Base-by-base conservation (phyloP, 2,888 invertebrate genomes). In the Drosophila borealis region DNA sequence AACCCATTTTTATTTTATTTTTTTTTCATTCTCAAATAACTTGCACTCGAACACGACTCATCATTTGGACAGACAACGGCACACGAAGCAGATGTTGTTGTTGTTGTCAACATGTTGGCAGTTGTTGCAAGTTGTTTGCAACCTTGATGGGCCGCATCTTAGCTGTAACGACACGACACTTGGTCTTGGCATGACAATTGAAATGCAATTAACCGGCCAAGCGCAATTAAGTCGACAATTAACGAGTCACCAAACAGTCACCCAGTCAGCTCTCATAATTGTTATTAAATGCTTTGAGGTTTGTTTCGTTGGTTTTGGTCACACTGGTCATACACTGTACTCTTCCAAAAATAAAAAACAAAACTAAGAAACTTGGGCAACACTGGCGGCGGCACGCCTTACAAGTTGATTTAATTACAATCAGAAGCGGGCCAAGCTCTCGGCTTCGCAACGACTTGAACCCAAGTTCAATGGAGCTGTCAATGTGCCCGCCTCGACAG, bases 191-290 rank as follows among this genome's bases (percentile, higher is more conserved):
- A 87, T 81, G 84, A 87, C 87, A 87, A 84, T 87, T 83, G 83
- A 87, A 83, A 80, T 81, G 84, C 83, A 83, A 83, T 83, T 83
- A 83, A 84, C 80, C 87, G 83, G 82, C 70, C 84, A 84, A 87
- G 80, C 68, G 80, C 87, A 87, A 87, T 83, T 83, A 87, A 87
- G 71, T 44, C 69, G 68, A 72, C 87, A 87, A 78, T 83, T 80
- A 80, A 64, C 46, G 55, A 70, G 70, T 73, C 78, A 85, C 75
- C 75, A 66, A 60, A 34, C 55, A 60, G 61, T 56, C 64, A 37
- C 45, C 29, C 48, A 50, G 49, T 37, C 48, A 44, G 37, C 60
- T 48, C 60, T 78, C 67, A 77, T 78, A 76, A 80, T 79, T 77
- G 76, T 66, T 59, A 54, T 74, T 78, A 77, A 76, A 77, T 76